Evolutionary conservation across 2,888 invertebrate species (phyloP), one percentile per base, ranked within the genome.

Genomic region (Lasius fuliginosus): DNA sequence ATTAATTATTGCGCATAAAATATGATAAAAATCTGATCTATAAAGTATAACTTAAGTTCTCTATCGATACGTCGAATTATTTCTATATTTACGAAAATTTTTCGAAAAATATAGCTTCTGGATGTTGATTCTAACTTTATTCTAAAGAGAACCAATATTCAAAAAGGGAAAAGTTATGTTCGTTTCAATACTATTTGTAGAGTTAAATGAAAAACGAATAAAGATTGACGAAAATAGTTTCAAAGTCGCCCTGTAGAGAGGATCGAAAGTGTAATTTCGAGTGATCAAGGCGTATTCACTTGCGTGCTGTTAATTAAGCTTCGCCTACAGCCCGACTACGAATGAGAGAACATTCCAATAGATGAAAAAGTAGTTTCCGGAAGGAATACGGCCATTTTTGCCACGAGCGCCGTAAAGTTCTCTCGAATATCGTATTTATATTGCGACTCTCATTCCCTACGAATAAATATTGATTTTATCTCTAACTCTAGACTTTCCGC

Each of bases 261-360:
- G 58, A 53, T 62, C 53, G 67, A 83, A 76, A 88, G 85, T 88
- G 90, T 86, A 91, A 92, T 92, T 92, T 91, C 89, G 86, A 91
- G 89, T 93, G 92, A 94, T 93, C 92, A 93, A 90, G 88, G 87
- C 90, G 92, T 91, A 94, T 93, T 93, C 91, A 91, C 91, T 92
- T 90, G 89, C 83, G 87, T 84, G 84, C 85, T 86, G 88, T 89
- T 91, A 92, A 93, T 92, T 90, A 91, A 90, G 86, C 86, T 90
- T 83, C 88, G 58, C 79, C 67, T 65, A 49, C 30, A n/a, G 15
- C 36, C 62, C 36, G n/a, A 42, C 71, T 40, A 56, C 23, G 23
- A 64, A 9, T 60, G 30, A 75, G 64, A 56, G 40, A 81, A 58
- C 64, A 75, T 84, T 83, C 62, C 68, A 84, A 89, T 81, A 33